phyloP scores from a whole-genome alignment of 2,888 invertebrate genomes.

The Mythimna vitellina region DNA sequence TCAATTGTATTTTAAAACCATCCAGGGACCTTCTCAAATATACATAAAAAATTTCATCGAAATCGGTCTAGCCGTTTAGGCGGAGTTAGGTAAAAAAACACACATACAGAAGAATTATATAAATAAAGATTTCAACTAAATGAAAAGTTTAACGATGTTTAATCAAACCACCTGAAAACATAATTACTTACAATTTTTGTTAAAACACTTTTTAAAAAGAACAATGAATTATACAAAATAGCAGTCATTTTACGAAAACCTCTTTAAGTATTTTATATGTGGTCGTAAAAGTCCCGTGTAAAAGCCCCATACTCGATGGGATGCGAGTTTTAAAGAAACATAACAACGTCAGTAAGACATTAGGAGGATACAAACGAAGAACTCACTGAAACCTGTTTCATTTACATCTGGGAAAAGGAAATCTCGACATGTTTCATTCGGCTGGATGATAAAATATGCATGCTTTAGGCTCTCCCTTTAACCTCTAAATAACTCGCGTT shows the following conservation, averaged over 20 bases:
- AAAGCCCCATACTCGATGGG: conserved; percentile 6
- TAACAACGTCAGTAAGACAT: conserved; percentile 37
- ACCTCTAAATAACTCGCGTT: conserved; percentile 48
- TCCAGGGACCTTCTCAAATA: no score
- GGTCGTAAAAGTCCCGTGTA: conserved; percentile 30
- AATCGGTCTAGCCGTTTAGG: no score
- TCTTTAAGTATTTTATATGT: conserved; percentile 18
- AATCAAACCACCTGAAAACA: neutral
- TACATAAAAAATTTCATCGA: no score
- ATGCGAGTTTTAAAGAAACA: conserved; percentile 40
- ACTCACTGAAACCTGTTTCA: conserved; percentile 51
- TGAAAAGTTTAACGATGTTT: neutral
- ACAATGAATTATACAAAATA: neutral
- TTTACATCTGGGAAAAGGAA: conserved; percentile 48
- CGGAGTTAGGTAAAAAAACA: no score
- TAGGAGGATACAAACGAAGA: conserved; percentile 42
- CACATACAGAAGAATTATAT: no score
- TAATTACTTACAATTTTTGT: no score
- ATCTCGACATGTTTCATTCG: conserved; percentile 48
- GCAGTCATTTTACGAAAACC: conserved; percentile 23
- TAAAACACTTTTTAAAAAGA: neutral
- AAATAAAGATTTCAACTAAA: neutral
- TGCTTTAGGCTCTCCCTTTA: conserved; percentile 48
- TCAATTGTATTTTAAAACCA: no score
- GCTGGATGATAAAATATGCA: conserved; percentile 63